These are phyloP conservation scores for Platycnemis pennipes DNA, from an alignment of 2,888 invertebrate genomes.

Conservation along the genomic window DNA sequence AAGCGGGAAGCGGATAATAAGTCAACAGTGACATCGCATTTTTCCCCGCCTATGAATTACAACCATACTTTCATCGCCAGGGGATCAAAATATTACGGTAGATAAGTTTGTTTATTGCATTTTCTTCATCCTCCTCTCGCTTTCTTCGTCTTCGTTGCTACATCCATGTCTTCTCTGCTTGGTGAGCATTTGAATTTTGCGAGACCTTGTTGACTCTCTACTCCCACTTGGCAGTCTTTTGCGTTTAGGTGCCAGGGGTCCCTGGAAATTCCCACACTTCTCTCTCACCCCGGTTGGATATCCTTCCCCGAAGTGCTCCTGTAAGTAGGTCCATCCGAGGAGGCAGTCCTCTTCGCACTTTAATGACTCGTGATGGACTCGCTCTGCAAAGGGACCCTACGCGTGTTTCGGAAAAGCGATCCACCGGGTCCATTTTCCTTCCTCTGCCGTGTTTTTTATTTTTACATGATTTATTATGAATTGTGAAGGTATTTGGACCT, in stretches of 20 bases:
- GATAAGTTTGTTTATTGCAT: constrained; percentile 10
- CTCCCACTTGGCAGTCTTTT: neutral
- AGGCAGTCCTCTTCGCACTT: neutral
- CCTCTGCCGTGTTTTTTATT: neutral
- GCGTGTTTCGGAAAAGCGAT: neutral
- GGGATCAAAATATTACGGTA: neutral
- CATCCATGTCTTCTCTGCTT: neutral
- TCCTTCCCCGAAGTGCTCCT: neutral
- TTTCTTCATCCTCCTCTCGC: neutral
- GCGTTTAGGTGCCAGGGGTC: neutral
- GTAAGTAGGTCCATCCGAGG: neutral
- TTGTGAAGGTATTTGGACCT: neutral
- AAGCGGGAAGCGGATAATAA: neutral
- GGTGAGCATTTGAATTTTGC: neutral
- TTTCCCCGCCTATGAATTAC: neutral
- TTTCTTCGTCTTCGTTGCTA: neutral
- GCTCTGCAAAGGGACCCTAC: neutral
- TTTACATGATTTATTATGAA: neutral
- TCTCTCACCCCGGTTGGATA: neutral
- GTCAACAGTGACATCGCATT: neutral
- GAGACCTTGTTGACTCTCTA: neutral
- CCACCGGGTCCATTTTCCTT: neutral
- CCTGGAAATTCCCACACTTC: neutral
- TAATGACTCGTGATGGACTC: constrained; percentile 6
- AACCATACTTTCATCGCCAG: neutral